Conservation (phyloP, 1,140 invertebrate species). For the Ceratosolen fusciceps region DNA sequence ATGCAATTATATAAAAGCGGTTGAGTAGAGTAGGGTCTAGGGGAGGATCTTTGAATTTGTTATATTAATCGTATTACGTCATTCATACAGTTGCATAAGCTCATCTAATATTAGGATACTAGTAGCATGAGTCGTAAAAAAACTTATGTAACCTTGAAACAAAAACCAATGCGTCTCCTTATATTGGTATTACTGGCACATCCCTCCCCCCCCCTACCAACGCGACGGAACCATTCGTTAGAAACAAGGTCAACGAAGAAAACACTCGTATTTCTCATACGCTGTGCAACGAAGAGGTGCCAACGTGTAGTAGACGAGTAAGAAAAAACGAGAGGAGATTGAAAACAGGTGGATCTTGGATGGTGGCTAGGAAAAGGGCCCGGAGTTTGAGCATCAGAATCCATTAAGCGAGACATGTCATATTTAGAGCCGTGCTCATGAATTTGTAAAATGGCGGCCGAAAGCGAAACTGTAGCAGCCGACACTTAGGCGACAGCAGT, state of each 20-base stretch:
- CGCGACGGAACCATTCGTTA: neutral
- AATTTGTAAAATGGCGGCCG: constrained; percentile 34
- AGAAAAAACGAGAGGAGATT: neutral
- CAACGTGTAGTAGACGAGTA: no score
- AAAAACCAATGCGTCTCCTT: neutral
- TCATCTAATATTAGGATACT: no score
- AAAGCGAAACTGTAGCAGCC: constrained; percentile 11
- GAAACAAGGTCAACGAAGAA: neutral
- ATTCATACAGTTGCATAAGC: no score
- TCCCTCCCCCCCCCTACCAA: neutral
- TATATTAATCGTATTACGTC: no score
- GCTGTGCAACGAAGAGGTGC: neutral
- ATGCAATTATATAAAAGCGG: no score
- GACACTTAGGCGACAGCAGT: neutral
- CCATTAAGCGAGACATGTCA: neutral
- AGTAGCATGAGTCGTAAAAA: neutral
- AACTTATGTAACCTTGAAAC: constrained; percentile 8
- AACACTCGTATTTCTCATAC: neutral
- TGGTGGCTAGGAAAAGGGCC: neutral
- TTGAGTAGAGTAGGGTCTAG: no score
- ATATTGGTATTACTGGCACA: neutral
- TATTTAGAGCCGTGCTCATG: neutral
- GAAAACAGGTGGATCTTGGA: neutral
- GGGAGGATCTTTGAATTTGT: no score
- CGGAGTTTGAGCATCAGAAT: neutral